Percentiles rank a stretch among this genome's conserved stretches.
phyloP scores from a whole-genome alignment of 2,888 invertebrate species.

The Villa cingulata region DNA sequence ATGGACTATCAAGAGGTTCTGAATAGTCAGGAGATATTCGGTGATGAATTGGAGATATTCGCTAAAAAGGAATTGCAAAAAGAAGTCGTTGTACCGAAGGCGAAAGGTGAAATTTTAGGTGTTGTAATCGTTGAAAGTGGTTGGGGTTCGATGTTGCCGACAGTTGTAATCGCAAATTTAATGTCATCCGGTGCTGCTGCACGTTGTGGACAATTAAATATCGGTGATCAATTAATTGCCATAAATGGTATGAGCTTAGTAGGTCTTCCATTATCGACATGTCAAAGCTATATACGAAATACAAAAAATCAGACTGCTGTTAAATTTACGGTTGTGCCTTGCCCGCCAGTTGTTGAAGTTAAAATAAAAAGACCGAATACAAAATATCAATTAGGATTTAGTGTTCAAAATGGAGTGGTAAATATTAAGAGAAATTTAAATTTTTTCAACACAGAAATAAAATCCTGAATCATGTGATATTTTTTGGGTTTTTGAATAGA shows the following conservation, averaged over 20 bases:
- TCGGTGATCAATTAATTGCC: conserved; percentile 98
- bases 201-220: conserved; percentile 93
- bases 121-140: conserved; percentile 99
- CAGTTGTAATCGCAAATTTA: conserved; percentile 96
- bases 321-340: conserved; percentile 96
- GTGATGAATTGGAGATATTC: conserved; percentile 97
- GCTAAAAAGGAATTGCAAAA: conserved; percentile 96
- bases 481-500: conserved; percentile 43
- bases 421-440: conserved; percentile 26
- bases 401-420: conserved; percentile 98
- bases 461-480: conserved; percentile 1
- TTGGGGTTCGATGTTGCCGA: conserved; percentile 99
- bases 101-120: conserved; percentile 94
- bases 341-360: conserved; percentile 98
- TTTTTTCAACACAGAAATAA: not conserved
- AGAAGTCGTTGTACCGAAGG: conserved; percentile 96
- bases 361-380: conserved; percentile 98
- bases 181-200: conserved; percentile 96
- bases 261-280: conserved; percentile 91
- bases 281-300: conserved; percentile 98
- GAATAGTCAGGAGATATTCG: conserved; percentile 98
- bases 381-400: conserved; percentile 98
- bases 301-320: conserved; percentile 97
- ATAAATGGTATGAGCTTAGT: conserved; percentile 98
- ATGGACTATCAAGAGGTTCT: conserved; percentile 99